Conservation (phyloP, 2,888 invertebrate species). For the Ptilodon capucinus region DNA sequence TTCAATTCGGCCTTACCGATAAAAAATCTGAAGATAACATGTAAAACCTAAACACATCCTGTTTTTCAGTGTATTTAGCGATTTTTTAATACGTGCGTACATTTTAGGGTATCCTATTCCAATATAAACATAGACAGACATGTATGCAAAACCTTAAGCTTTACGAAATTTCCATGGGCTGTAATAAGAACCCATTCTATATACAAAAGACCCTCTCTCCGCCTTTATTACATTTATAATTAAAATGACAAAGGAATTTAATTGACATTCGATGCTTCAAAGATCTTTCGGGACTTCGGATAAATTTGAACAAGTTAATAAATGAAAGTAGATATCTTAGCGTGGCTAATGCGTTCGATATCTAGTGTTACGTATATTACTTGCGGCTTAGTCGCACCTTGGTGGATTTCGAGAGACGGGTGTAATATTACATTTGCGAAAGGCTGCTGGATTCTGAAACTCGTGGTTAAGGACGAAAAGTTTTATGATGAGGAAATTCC, state of each 20-base stretch:
- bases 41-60: background rate
- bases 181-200: constrained; percentile 10
- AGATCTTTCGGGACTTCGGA: background rate
- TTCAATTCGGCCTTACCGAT: background rate
- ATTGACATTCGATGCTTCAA: constrained; percentile 24
- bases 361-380: constrained; percentile 7
- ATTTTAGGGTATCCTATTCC: background rate
- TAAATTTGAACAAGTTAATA: constrained; percentile 11
- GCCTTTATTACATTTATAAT: constrained; percentile 25
- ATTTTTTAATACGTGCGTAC: background rate
- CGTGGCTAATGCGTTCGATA: constrained; percentile 6
- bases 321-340: constrained; percentile 6
- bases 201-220: constrained; percentile 14
- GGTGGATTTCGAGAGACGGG: constrained; percentile 5
- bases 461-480: background rate
- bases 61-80: background rate
- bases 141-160: background rate
- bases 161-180: constrained; percentile 12
- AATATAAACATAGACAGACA: background rate
- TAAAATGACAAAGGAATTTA: constrained; percentile 23
- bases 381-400: constrained; percentile 3
- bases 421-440: constrained; percentile 9
- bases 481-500: background rate
- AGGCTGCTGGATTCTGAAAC: constrained; percentile 1
- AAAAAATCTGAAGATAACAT: background rate